Evolutionary conservation across 53 echinoderm and acorn worm species (phyloP), one percentile per base, ranked within the genome.

Genomic region (Henricia sp.): DNA sequence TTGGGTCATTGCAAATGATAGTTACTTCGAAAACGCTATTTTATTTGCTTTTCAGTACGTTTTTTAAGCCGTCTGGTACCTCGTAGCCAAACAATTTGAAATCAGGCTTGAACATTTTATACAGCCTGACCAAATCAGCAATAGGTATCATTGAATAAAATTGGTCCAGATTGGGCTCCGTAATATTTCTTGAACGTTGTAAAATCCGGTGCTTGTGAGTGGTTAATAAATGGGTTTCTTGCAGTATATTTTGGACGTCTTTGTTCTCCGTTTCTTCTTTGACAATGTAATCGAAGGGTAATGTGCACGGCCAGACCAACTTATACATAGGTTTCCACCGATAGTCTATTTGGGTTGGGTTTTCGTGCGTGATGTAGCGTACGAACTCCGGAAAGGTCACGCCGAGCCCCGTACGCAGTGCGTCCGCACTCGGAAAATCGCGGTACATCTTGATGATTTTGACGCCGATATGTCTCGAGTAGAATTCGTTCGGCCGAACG

Each of bases 361-460:
- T 51, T 1, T 70, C 64, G 44, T 87, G 48, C 13, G 36, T 35
- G 23, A 91, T 68, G 34, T 84, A 91, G 12, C 43, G 59, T 20
- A 86, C 88, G 70, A 92, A 92, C 35, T 92, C 92, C 2, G 75
- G 60, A 27, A 92, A 92, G 19, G 76, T 84, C 25, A 92, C 88
- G n/a, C 34, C 56, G 17, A n/a, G 29, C 2, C 92, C 85, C 30
- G 72, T 42, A 20, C 68, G 57, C 4, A 88, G 52, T 3, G 68
- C 76, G 9, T 60, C 72, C 2, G 52, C 83, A 21, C 74, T 62
- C 14, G 88, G 77, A 23, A 85, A 84, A 25, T 55, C 27, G 6
- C 88, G 77, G 34, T 84, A 83, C 46, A 41, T 34, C 24, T 78
- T 21, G n/a, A 84, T 70, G 25, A 84, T 84, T 19, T 33, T 41